Evolutionary conservation across 2,113 vertebrate genomes (phyloP).

Genomic region (Brachyistius frenatus): DNA sequence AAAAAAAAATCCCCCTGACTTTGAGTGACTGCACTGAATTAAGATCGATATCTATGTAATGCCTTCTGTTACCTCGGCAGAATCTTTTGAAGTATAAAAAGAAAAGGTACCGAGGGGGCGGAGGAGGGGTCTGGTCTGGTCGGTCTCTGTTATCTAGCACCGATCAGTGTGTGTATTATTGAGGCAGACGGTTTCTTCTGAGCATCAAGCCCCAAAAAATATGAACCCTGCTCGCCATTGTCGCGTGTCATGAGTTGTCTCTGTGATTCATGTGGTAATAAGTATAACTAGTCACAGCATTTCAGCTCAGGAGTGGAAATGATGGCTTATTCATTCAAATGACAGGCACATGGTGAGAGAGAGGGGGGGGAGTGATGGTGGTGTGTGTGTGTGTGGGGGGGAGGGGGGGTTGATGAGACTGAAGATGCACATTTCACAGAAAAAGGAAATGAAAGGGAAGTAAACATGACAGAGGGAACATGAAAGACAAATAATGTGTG

Average conservation of each 20-base stretch:
- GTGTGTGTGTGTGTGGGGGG: too few species aligned
- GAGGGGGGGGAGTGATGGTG: neutral
- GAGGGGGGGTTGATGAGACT: conserved; percentile 32
- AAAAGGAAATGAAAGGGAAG: conserved; percentile 64
- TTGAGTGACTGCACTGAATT: conserved; percentile 72
- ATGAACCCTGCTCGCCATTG: conserved; percentile 39
- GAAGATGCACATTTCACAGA: conserved; percentile 35
- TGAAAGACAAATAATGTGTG: conserved; percentile 21
- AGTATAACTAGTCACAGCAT: conserved; percentile 40
- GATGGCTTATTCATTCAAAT: conserved; percentile 51
- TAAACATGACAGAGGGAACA: conserved; percentile 25
- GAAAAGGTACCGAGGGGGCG: neutral
- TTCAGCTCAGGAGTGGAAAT: conserved; percentile 24
- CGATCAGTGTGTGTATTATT: conserved; percentile 10
- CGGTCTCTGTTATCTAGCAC: conserved; percentile 17
- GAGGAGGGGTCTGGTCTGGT: neutral
- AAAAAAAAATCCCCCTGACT: conserved; percentile 37
- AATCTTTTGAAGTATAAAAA: conserved; percentile 51
- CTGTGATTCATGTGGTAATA: conserved; percentile 63
- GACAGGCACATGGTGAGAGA: conserved; percentile 13
- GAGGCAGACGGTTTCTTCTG: conserved; percentile 31
- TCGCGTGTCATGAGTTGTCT: conserved; percentile 16
- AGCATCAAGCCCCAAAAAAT: conserved; percentile 42
- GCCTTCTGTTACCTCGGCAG: conserved; percentile 44
- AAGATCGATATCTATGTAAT: conserved; percentile 77